Percentiles rank a stretch among this genome's conserved stretches.
Evolutionary conservation across 2,113 vertebrate species (phyloP).

Genomic region (Phocoena sinus): DNA sequence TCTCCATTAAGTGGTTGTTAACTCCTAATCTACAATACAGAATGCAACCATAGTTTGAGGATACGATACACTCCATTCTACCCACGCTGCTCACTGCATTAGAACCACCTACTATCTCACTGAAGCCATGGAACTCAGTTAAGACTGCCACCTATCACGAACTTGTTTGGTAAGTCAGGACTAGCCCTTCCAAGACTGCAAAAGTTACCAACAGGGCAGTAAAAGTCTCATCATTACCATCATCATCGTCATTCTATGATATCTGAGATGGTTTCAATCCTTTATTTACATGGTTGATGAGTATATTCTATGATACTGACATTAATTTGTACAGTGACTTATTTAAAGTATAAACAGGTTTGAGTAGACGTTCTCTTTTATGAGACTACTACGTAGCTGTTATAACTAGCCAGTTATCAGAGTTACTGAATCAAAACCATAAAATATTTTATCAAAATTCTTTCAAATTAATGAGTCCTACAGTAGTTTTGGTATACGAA

Average conservation of each 20-base stretch:
- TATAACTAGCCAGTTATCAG: neutral
- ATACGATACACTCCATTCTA: neutral
- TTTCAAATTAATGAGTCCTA: neutral
- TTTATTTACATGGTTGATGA: neutral
- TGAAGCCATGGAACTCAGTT: neutral
- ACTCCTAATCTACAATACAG: neutral
- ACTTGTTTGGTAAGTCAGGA: neutral
- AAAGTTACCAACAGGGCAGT: neutral
- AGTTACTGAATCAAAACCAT: constrained; percentile 1
- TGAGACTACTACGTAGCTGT: neutral
- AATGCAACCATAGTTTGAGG: neutral
- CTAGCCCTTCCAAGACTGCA: neutral
- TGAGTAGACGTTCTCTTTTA: neutral
- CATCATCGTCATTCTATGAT: neutral
- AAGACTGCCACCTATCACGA: constrained; percentile 63
- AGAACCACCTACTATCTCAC: neutral
- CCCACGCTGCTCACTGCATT: neutral
- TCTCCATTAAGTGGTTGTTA: neutral
- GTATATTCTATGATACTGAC: neutral
- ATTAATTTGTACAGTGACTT: neutral
- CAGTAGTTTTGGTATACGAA: neutral
- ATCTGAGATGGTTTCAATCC: neutral
- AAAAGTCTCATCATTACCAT: neutral
- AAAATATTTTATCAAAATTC: neutral
- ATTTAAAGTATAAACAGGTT: neutral